Evolutionary conservation across 2,888 invertebrate species (phyloP), one percentile per base, ranked within the genome.

Genomic region (Cosmia pyralina): DNA sequence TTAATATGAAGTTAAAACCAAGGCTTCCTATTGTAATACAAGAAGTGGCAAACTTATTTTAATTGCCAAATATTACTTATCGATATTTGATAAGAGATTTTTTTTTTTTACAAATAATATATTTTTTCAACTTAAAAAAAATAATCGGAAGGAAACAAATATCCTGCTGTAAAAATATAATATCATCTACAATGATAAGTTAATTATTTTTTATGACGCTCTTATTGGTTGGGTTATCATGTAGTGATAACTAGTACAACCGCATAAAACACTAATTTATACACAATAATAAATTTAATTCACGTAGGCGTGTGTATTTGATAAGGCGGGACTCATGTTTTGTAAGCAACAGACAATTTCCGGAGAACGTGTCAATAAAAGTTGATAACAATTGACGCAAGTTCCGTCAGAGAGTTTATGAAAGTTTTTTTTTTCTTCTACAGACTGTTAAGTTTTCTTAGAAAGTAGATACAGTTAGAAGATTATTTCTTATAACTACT

Each of bases 321-420:
- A 85, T 78, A 82, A 85, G 22, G 62, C 38, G 46, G 50, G 41
- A 58, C 69, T 72, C 59, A 52, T 77, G 65, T 72, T 84, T 79
- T 69, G 75, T 77, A 79, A 75, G 62, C 70, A 68, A 82, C 62
- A 69, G 77, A 82, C 74, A 55, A 65, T 77, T 74, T 79, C 76
- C 72, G 78, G 72, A 69, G 70, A 69, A 64, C 60, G 46, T 76
- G 76, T 77, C 73, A 69, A 72, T 82, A 79, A 76, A 67, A 65
- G 19, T 64, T 74, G 84, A 84, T 84, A 85, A 85, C 68, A 73
- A 62, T 48, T 84, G 69, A 69, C 79, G 72, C 52, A 78, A 78
- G 53, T 81, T 79, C 82, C 79, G 77, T 10, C 67, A 63, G 52
- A 79, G 44, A 57, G 55, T 72, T 46, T 4, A 34, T 7, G 4